Conservation (phyloP, 2,888 invertebrate genomes). For the Drosophila glabriapex region DNA sequence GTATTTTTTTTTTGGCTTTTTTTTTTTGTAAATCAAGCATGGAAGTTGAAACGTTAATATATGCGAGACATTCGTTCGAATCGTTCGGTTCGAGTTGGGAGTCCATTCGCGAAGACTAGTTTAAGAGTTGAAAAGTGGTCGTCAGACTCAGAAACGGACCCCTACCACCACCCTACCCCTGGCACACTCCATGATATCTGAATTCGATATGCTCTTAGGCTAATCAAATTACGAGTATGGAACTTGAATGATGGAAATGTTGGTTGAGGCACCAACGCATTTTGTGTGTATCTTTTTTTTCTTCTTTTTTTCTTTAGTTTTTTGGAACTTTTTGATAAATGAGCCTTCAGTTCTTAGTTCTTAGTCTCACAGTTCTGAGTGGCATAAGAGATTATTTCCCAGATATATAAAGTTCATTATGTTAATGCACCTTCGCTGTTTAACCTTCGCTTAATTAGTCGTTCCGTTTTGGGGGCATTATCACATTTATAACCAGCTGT, state of each 20-base stretch:
- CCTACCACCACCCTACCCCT: not conserved
- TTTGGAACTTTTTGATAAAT: slow-evolving; percentile 26
- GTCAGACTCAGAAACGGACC: not conserved
- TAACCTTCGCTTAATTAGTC: slow-evolving; percentile 73
- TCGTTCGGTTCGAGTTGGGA: slow-evolving; percentile 47
- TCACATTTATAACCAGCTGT: slow-evolving; percentile 61
- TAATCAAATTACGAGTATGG: slow-evolving; percentile 13
- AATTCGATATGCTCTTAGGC: slow-evolving; percentile 27
- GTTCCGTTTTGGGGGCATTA: slow-evolving; percentile 57
- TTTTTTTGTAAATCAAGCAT: slow-evolving; percentile 36
- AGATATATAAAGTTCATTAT: slow-evolving; percentile 44
- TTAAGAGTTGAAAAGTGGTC: slow-evolving; percentile 34
- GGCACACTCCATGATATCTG: slow-evolving; percentile 10
- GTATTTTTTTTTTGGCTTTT: slow-evolving; percentile 11
- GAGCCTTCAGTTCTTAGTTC: slow-evolving; percentile 8
- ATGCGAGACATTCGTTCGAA: slow-evolving; percentile 46
- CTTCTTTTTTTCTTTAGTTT: not conserved
- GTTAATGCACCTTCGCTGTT: slow-evolving; percentile 55
- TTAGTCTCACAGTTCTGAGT: not conserved
- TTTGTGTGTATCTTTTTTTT: not conserved
- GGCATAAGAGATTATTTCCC: slow-evolving; percentile 24
- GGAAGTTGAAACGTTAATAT: slow-evolving; percentile 58
- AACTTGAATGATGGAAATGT: slow-evolving; percentile 31
- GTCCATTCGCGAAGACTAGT: slow-evolving; percentile 58
- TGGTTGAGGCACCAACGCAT: slow-evolving; percentile 17